phyloP scores from a whole-genome alignment of 2,888 invertebrate species.

The Anodontia alba region DNA sequence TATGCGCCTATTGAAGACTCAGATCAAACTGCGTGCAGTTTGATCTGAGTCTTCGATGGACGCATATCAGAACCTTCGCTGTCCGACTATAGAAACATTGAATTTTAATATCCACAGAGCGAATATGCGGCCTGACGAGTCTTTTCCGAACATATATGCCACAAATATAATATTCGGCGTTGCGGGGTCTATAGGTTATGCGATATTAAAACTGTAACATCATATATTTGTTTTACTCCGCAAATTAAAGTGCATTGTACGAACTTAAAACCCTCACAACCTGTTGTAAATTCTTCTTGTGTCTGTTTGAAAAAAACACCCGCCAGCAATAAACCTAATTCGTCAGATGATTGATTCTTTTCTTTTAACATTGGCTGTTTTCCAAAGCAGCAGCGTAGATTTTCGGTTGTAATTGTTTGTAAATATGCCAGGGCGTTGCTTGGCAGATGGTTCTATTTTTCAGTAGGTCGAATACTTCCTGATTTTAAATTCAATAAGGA shows the following conservation, averaged over 20 bases:
- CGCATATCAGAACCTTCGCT: too few species aligned
- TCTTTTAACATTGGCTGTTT: background rate
- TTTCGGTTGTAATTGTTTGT: constrained; percentile 1
- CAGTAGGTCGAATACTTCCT: background rate
- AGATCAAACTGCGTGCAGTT: too few species aligned
- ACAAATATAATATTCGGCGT: too few species aligned
- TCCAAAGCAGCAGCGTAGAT: constrained; percentile 5
- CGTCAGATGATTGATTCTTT: constrained; percentile 2
- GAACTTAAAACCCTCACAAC: background rate
- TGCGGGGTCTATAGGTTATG: too few species aligned
- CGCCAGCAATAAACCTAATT: constrained; percentile 13
- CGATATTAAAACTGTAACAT: too few species aligned
- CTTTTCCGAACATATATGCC: too few species aligned
- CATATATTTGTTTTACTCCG: too few species aligned
- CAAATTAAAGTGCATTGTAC: constrained; percentile 3
- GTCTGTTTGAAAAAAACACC: constrained; percentile 9
- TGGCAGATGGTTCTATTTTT: background rate
- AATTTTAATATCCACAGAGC: too few species aligned
- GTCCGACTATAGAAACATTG: too few species aligned
- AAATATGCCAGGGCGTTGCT: constrained; percentile 12
- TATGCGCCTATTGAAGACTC: too few species aligned
- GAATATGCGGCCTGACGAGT: too few species aligned
- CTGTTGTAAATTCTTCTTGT: constrained; percentile 16
- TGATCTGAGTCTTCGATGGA: too few species aligned
- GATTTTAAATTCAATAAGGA: background rate